Conservation (phyloP, 2,113 vertebrate genomes). For the Carlito syrichta region DNA sequence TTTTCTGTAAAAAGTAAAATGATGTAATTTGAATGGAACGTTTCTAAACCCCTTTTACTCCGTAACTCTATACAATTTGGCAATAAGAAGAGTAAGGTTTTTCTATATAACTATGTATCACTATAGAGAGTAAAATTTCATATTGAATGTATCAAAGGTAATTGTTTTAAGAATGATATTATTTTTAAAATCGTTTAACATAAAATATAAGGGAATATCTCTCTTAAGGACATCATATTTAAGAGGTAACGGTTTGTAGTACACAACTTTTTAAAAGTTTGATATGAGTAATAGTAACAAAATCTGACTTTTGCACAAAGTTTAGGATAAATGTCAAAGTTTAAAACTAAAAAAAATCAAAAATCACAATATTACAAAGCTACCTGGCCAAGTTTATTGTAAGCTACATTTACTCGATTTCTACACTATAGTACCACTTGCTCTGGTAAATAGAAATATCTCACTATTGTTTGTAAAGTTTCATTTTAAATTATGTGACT, state of each 20-base stretch:
- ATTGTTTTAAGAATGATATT: background rate
- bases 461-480: background rate
- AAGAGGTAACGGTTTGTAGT: background rate
- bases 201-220: background rate
- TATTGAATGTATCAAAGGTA: background rate
- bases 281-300: background rate
- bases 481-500: background rate
- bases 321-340: background rate
- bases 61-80: background rate
- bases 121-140: background rate
- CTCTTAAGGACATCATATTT: background rate
- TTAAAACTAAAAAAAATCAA: background rate
- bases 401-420: background rate
- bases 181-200: background rate
- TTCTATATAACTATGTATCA: background rate
- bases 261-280: background rate
- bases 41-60: background rate
- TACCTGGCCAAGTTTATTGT: background rate
- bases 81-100: background rate
- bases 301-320: background rate
- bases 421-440: background rate
- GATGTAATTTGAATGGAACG: background rate
- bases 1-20: conserved; percentile 8
- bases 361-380: background rate
- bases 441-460: background rate